phyloP scores from a whole-genome alignment of 1,140 invertebrate species.

The Druon quercuslanigerum region DNA sequence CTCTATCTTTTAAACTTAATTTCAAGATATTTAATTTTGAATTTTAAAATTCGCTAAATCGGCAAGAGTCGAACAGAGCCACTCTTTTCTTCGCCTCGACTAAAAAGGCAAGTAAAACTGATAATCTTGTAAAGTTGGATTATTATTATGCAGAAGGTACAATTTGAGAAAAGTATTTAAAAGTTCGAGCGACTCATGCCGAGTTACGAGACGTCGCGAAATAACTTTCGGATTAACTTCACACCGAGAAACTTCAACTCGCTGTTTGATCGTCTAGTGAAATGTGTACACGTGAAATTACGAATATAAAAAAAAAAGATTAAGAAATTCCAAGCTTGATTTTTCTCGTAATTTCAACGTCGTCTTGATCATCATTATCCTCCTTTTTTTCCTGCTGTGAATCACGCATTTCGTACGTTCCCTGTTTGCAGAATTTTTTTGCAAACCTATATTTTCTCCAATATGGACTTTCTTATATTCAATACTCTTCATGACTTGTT shows the following conservation, averaged over 20 bases:
- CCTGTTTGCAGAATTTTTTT: no score
- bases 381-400: neutral
- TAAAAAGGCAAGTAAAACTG: slow-evolving; percentile 8
- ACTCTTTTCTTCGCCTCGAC: slow-evolving; percentile 13
- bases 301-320: neutral
- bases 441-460: neutral
- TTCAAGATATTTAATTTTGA: neutral
- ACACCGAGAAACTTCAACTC: slow-evolving; percentile 42
- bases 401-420: slow-evolving; percentile 8
- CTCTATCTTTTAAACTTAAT: neutral
- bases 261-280: slow-evolving; percentile 27
- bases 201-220: slow-evolving; percentile 43
- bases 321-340: neutral
- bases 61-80: slow-evolving; percentile 8
- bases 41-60: slow-evolving; percentile 6
- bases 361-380: neutral
- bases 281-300: slow-evolving; percentile 1
- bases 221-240: slow-evolving; percentile 61
- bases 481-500: no score
- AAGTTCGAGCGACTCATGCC: slow-evolving; percentile 43
- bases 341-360: slow-evolving; percentile 12
- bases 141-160: slow-evolving; percentile 36
- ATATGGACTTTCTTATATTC: no score
- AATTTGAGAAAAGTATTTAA: slow-evolving; percentile 60
- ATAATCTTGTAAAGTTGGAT: slow-evolving; percentile 28